phyloP scores from a whole-genome alignment of 2,888 invertebrate genomes.

The Melolontha melolontha region DNA sequence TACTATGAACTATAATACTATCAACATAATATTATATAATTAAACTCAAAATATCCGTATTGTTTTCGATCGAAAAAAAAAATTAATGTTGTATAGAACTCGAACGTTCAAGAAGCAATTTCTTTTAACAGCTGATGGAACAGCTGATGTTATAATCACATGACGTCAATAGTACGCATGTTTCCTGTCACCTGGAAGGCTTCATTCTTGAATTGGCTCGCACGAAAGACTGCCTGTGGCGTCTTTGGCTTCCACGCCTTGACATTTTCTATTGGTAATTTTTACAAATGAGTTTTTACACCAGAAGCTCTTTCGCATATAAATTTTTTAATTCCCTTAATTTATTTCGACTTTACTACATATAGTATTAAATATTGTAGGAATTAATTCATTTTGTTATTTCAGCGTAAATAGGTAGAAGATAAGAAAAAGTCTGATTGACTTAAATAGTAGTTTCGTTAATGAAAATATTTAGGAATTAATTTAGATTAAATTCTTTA shows the following conservation, averaged over 20 bases:
- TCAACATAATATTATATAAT: no score
- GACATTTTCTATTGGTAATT: constrained; percentile 21
- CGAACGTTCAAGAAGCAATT: constrained; percentile 36
- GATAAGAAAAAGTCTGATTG: no score
- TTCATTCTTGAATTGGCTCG: constrained; percentile 51
- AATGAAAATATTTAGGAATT: no score
- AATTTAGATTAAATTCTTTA: no score
- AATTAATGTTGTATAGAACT: constrained; percentile 8
- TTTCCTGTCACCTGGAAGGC: constrained; percentile 62
- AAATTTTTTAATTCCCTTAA: background rate
- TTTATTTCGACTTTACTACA: constrained; percentile 9
- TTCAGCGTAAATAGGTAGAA: no score
- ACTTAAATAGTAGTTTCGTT: no score
- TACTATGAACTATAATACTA: no score
- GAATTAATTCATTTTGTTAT: no score
- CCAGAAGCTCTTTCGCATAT: constrained; percentile 9
- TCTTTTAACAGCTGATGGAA: constrained; percentile 58
- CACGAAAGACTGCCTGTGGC: constrained; percentile 33
- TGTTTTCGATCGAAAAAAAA: constrained; percentile 5
- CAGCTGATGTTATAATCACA: constrained; percentile 59
- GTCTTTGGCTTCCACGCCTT: constrained; percentile 16
- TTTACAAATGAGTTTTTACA: constrained; percentile 30
- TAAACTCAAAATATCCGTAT: constrained; percentile 6
- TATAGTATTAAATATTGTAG: background rate
- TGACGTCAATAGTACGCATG: constrained; percentile 60